Percentiles rank a stretch among this genome's conserved stretches.
These are phyloP conservation scores for Schizopygopsis malacanthus DNA, from an alignment of 2,797 vertebrate species.

Conservation along the genomic window DNA sequence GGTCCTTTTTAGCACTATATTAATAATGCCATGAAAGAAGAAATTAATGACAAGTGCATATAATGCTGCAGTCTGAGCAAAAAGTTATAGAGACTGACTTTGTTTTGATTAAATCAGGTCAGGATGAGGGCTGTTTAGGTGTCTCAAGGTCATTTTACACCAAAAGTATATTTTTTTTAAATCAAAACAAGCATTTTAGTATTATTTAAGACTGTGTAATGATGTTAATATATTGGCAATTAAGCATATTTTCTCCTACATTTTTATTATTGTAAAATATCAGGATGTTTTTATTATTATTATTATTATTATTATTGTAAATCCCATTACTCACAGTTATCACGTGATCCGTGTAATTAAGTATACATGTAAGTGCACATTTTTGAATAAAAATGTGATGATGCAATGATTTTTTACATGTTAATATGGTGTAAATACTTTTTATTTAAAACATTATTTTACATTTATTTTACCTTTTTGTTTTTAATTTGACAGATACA, in stretches of 20 bases:
- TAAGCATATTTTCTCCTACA: neutral
- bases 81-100: constrained; percentile 9
- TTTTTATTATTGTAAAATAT: no score
- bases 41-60: constrained; percentile 15
- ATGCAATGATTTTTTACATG: neutral
- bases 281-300: neutral
- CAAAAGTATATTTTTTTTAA: neutral
- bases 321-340: neutral
- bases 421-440: neutral
- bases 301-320: neutral
- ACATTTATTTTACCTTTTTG: neutral
- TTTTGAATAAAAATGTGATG: neutral
- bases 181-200: neutral
- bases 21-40: constrained; percentile 36
- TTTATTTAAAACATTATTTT: neutral
- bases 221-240: neutral
- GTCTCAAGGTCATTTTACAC: neutral
- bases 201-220: neutral
- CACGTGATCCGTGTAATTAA: neutral
- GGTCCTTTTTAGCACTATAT: constrained; percentile 38
- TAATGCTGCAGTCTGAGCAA: neutral
- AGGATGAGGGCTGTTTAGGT: neutral
- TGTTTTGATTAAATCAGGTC: neutral
- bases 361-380: neutral
- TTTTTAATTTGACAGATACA: neutral